Evolutionary conservation across 2,888 invertebrate genomes (phyloP), one percentile per base, ranked within the genome.

Genomic region (Germaria angustata): DNA sequence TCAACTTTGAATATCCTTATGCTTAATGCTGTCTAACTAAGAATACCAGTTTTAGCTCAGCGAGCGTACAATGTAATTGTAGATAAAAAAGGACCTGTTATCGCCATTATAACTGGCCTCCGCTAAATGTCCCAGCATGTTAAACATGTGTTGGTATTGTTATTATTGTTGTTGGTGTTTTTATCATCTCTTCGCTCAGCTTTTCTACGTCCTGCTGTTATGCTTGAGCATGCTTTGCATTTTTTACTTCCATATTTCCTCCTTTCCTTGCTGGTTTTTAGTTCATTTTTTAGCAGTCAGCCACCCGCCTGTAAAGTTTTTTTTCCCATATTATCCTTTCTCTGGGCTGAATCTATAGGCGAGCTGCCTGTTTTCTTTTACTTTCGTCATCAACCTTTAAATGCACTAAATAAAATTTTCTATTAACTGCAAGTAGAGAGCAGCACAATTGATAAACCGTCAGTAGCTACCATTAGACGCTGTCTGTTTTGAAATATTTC

Each of bases 31-130:
- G 61, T 44, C 51, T 34, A 63, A 65, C 80, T n/a, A n/a, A 3
- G 4, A 73, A 71, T 63, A 76, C 51, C 80, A 65, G 59, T 68
- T 59, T 55, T 41, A 69, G 55, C 72, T 76, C 71, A 66, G 55
- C 63, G 65, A 59, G 44, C 41, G 32, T 34, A 61, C 65, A 80
- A 85, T 39, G 22, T 59, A 57, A 57, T 59, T 46, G 41, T 32
- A 36, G 53, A 66, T 20, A 15, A 15, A 79, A 83, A 79, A 80
- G 71, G 55, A 84, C 84, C 84, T 85, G 71, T 86, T 86, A 85
- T 86, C 84, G 77, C 76, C 78, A 78, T 85, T 84, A 76, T 72
- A 36, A 46, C 34, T 84, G 75, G 79, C 84, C 77, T 84, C 65
- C 75, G 69, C 84, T 81, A 73, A 66, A 76, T 80, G 80, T 80